Percentiles rank a stretch among this genome's conserved stretches.
phyloP scores from a whole-genome alignment of 2,113 vertebrate genomes.

The Myanophis thanlyinensis region DNA sequence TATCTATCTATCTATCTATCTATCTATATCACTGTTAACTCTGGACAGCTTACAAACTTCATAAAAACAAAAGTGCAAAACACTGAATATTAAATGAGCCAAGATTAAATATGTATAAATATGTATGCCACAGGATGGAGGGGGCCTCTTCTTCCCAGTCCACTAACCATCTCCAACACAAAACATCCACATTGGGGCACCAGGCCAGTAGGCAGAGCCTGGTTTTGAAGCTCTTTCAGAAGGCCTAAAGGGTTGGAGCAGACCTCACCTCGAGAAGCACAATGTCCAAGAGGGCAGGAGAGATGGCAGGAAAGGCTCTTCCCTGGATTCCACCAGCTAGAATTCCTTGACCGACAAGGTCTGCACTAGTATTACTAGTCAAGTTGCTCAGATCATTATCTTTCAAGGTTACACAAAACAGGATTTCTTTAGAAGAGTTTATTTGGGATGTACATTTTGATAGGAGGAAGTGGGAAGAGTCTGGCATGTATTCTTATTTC shows the following conservation, averaged over 20 bases:
- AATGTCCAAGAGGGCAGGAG: neutral
- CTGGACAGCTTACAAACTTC: neutral
- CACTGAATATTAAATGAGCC: neutral
- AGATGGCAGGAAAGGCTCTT: neutral
- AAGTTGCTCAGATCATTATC: neutral
- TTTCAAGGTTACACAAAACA: neutral
- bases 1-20: no score
- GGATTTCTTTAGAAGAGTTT: neutral
- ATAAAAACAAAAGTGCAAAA: neutral
- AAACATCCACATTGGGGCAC: neutral
- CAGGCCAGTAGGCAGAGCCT: neutral
- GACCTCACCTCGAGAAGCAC: neutral
- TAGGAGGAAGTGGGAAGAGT: neutral
- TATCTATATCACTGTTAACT: no score
- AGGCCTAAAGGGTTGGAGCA: neutral
- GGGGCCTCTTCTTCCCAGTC: neutral
- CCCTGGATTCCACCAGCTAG: neutral
- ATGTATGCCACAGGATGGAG: neutral
- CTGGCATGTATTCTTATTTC: neutral
- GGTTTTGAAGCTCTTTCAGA: neutral
- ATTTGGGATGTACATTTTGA: neutral
- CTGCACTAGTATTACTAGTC: neutral
- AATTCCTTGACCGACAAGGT: neutral
- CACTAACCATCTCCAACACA: neutral
- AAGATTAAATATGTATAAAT: neutral